Evolutionary conservation across 2,113 vertebrate genomes (phyloP), one percentile per base, ranked within the genome.

Genomic region (Ranitomeya variabilis): DNA sequence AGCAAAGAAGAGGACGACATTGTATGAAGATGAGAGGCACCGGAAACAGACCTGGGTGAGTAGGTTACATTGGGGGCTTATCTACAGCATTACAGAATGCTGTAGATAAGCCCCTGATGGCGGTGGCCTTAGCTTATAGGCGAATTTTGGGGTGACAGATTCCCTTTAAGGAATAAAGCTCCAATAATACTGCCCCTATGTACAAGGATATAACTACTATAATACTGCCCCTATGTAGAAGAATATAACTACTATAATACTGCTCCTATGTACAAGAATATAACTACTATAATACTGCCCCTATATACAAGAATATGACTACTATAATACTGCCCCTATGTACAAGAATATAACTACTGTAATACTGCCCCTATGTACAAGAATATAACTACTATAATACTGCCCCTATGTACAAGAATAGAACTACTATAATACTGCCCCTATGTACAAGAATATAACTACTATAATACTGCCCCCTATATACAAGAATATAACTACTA

Each of bases 361-460:
- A 69, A 13, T 69, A 69, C n/a, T 69, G 66, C 66, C 3, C 66
- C 66, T 26, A 69, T 69, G 9, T 69, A 73, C 69, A 73, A 73
- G 26, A 73, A 26, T 73, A 37, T 73, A 73, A 37, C 69, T 31
- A 73, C 69, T 73, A 31, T 73, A 73, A 73, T 73, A 73, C 26
- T 73, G 26, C 2, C 26, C 26, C 6, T n/a, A n/a, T n/a, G n/a
- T n/a, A n/a, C n/a, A n/a, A n/a, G n/a, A n/a, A n/a, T n/a, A n/a
- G n/a, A 64, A 21, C 59, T 60, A 60, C 4, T 69, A 69, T 26
- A 69, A 26, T 26, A 69, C 66, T 69, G 66, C 66, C 18, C 9
- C 64, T 67, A 67, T 69, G 3, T 69, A 69, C n/a, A 69, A 69
- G 66, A 69, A 26, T 23, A 69, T 69, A 26, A 69, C 66, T 69